Conservation (phyloP, 2,888 invertebrate species). For the Augiades crinisus region DNA sequence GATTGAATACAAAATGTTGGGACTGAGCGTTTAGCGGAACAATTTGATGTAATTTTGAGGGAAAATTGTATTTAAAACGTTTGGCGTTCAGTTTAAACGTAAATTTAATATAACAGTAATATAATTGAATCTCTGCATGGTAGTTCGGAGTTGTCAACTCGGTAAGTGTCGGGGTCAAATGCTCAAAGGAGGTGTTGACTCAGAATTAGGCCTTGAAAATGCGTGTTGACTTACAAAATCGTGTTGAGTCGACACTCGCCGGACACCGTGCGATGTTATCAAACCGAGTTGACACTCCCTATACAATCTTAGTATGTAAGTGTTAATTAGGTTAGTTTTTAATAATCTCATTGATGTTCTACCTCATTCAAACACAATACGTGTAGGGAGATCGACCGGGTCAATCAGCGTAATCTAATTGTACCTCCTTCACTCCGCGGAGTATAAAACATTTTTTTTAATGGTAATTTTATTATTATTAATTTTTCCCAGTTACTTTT, state of each 20-base stretch:
- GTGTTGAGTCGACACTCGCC: too few species aligned
- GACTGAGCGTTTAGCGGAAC: conserved; percentile 39
- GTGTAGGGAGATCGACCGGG: conserved; percentile 61
- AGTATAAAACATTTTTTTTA: conserved; percentile 74
- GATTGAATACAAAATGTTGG: conserved; percentile 31
- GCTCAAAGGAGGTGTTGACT: conserved; percentile 47
- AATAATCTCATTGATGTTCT: conserved; percentile 76
- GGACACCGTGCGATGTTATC: too few species aligned
- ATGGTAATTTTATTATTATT: conserved; percentile 68
- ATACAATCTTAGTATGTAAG: conserved; percentile 55
- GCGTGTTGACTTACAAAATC: too few species aligned
- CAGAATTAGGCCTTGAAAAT: conserved; percentile 26
- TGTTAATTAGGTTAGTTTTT: conserved; percentile 71
- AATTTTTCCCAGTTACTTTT: conserved; percentile 76
- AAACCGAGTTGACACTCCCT: conserved; percentile 57
- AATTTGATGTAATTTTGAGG: conserved; percentile 36
- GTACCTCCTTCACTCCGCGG: conserved; percentile 79
- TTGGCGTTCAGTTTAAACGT: conserved; percentile 33
- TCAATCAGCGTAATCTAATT: conserved; percentile 68
- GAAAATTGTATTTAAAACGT: conserved; percentile 37
- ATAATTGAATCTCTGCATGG: conserved; percentile 75
- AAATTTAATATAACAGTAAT: conserved; percentile 31
- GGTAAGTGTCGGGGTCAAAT: conserved; percentile 38
- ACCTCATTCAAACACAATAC: conserved; percentile 59
- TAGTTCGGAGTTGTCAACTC: conserved; percentile 65